Conservation (phyloP, 37 sponge, comb jelly and placozoan genomes). For the Petrosia ficiformis region DNA sequence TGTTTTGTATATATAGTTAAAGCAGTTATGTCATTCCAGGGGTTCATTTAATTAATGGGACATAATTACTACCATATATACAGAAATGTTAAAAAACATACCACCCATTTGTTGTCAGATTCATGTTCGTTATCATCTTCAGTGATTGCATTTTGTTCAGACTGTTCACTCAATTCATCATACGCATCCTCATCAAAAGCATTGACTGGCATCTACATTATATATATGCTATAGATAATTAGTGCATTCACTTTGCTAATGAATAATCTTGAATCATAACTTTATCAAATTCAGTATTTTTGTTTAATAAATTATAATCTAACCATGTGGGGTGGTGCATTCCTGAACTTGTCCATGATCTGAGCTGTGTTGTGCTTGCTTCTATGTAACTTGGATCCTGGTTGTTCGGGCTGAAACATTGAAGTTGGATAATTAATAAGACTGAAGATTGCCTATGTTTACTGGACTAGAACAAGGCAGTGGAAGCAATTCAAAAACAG, state of each 20-base stretch:
- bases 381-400: not conserved
- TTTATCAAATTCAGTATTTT: not conserved
- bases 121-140: not conserved
- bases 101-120: not conserved
- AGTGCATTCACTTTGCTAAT: not conserved
- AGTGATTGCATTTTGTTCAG: no score
- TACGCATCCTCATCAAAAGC: not conserved
- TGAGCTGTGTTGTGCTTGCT: constrained; percentile 3
- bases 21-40: constrained; percentile 6
- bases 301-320: not conserved
- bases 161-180: no score
- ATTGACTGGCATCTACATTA: not conserved
- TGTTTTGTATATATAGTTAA: no score
- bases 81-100: not conserved
- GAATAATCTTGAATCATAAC: not conserved
- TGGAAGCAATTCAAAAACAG: no score
- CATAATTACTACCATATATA: not conserved
- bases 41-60: not conserved
- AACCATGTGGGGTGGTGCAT: constrained; percentile 61
- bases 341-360: constrained; percentile 40
- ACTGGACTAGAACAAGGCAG: no score
- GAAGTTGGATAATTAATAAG: no score
- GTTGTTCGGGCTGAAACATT: no score
- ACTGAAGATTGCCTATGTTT: no score
- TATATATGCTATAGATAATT: not conserved